Percentiles rank a stretch among this genome's conserved stretches.
Evolutionary conservation across 2,888 invertebrate genomes (phyloP).

Genomic region (Byasa hedistus): DNA sequence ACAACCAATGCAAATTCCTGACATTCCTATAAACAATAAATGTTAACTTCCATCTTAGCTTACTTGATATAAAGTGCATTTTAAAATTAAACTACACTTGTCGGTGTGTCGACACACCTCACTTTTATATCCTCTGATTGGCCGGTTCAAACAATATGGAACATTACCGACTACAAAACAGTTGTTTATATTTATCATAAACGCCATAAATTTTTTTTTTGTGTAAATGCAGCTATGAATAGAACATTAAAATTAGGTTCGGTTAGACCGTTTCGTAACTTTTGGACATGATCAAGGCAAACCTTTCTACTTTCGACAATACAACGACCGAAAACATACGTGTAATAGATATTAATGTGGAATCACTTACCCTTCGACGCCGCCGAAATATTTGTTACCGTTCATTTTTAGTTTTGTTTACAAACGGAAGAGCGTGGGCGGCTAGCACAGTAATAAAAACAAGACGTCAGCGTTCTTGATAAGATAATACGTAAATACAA

Average conservation of each 20-base stretch:
- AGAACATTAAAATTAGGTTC: slow-evolving; percentile 17
- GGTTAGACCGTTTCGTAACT: slow-evolving; percentile 45
- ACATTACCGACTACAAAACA: not conserved
- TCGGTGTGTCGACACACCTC: slow-evolving; percentile 31
- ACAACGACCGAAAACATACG: slow-evolving; percentile 35
- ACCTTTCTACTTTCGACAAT: slow-evolving; percentile 66
- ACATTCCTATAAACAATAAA: slow-evolving; percentile 33
- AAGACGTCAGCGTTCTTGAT: slow-evolving; percentile 33
- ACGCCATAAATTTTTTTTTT: not conserved
- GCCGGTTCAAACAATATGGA: slow-evolving; percentile 19
- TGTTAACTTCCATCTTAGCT: slow-evolving; percentile 13
- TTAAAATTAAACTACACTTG: slow-evolving; percentile 20
- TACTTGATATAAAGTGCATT: slow-evolving; percentile 34
- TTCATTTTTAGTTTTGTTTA: slow-evolving; percentile 39
- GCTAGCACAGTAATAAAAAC: slow-evolving; percentile 34
- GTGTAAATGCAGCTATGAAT: not conserved
- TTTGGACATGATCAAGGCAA: slow-evolving; percentile 62
- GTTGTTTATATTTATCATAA: slow-evolving; percentile 10
- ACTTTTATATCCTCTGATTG: slow-evolving; percentile 23
- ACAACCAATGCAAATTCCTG: slow-evolving; percentile 41
- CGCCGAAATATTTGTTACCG: slow-evolving; percentile 59
- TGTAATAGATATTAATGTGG: slow-evolving; percentile 29
- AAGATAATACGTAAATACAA: slow-evolving; percentile 34
- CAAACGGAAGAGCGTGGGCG: slow-evolving; percentile 34
- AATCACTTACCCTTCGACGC: slow-evolving; percentile 68